phyloP scores from a whole-genome alignment of 2,888 invertebrate species.

The Leptopterna dolabrata region DNA sequence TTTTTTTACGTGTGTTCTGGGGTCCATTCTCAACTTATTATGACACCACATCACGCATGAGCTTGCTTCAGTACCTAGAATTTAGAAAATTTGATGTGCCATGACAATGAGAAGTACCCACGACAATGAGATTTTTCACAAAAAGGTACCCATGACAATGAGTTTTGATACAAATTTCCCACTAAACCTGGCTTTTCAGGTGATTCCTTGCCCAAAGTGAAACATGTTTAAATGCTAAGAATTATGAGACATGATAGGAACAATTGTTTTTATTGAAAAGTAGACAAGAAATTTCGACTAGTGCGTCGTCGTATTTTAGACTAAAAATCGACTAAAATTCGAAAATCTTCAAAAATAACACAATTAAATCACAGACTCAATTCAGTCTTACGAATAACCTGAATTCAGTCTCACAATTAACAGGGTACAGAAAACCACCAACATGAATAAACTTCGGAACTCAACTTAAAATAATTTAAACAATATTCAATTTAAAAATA shows the following conservation, averaged over 20 bases:
- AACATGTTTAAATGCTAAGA: too few species aligned
- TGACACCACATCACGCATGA: neutral
- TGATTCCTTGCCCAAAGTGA: too few species aligned
- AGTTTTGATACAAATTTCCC: neutral
- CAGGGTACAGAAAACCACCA: too few species aligned
- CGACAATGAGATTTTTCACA: neutral
- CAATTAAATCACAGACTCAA: too few species aligned
- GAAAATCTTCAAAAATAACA: neutral
- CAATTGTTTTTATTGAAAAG: too few species aligned
- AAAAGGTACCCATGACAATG: neutral
- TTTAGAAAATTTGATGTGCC: neutral
- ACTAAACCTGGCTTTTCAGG: neutral
- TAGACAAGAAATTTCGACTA: too few species aligned
- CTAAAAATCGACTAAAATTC: too few species aligned
- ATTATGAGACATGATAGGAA: too few species aligned
- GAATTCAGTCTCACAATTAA: neutral
- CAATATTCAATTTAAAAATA: neutral
- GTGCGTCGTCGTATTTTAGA: too few species aligned
- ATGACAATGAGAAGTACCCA: neutral
- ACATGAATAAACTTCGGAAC: too few species aligned
- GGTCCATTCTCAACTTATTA: neutral
- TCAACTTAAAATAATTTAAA: neutral
- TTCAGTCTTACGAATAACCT: too few species aligned
- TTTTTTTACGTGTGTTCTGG: neutral
- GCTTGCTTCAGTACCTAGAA: neutral